Percentiles rank a stretch among this genome's conserved stretches.
phyloP scores from a whole-genome alignment of 2,888 invertebrate species.

The Acanthococcus lagerstroemiae region DNA sequence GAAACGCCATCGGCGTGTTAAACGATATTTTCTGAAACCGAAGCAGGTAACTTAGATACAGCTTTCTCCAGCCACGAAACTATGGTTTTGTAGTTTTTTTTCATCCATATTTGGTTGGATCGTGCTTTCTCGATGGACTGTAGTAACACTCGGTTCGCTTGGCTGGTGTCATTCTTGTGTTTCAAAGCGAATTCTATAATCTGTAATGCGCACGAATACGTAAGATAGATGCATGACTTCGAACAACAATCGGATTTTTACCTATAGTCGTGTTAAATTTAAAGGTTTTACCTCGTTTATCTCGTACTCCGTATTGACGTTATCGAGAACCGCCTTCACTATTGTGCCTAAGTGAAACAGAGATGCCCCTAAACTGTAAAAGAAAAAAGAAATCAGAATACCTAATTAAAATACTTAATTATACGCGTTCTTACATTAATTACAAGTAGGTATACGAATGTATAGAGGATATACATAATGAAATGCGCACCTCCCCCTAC shows the following conservation, averaged over 20 bases:
- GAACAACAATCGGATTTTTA: too few species aligned
- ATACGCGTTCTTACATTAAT: too few species aligned
- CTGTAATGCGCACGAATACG: not conserved
- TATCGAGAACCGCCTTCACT: constrained; percentile 59
- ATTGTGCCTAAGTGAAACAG: constrained; percentile 59
- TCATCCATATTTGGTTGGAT: constrained; percentile 76
- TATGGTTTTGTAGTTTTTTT: constrained; percentile 61
- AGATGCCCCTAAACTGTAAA: constrained; percentile 60
- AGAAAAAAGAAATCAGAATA: not conserved
- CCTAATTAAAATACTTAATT: too few species aligned
- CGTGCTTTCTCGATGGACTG: constrained; percentile 72
- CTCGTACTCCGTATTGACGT: constrained; percentile 65
- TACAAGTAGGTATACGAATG: too few species aligned
- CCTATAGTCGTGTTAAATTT: too few species aligned
- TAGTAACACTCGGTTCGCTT: constrained; percentile 56
- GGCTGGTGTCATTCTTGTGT: constrained; percentile 55
- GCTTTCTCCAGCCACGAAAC: constrained; percentile 55
- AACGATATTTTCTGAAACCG: not conserved
- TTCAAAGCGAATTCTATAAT: constrained; percentile 38
- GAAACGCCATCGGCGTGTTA: too few species aligned
- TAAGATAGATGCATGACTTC: too few species aligned
- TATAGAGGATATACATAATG: too few species aligned
- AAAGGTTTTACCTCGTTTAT: constrained; percentile 65
- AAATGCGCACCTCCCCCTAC: too few species aligned
- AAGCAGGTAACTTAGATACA: not conserved